These are phyloP conservation scores for Acarapis woodi DNA, from an alignment of 1,140 invertebrate genomes.

Conservation along the genomic window DNA sequence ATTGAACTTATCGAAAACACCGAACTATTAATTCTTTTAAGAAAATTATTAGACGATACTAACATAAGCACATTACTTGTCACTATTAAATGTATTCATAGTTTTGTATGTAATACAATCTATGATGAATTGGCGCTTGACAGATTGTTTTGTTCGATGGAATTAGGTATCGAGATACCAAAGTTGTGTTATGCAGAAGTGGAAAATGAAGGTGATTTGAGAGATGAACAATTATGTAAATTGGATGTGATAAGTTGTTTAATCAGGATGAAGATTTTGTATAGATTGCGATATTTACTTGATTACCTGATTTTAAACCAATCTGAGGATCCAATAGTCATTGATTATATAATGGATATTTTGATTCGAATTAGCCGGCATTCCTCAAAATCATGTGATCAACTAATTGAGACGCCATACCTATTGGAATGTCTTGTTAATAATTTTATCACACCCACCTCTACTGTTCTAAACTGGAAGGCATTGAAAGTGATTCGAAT, in stretches of 20 bases:
- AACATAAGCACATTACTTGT: constrained; percentile 4
- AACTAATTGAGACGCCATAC: constrained; percentile 2
- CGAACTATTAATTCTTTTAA: constrained; percentile 1
- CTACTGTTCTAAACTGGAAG: background rate
- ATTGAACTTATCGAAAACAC: constrained; percentile 5
- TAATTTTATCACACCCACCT: background rate
- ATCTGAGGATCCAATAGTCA: background rate
- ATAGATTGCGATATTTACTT: constrained; percentile 7
- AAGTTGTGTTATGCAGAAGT: background rate
- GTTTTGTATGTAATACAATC: constrained; percentile 10
- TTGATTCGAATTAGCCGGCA: constrained; percentile 10
- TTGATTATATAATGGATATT: constrained; percentile 8
- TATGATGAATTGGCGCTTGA: constrained; percentile 10
- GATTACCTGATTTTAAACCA: background rate
- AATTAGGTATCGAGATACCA: background rate
- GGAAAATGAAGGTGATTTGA: constrained; percentile 5
- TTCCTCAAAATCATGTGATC: constrained; percentile 1
- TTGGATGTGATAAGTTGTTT: constrained; percentile 7
- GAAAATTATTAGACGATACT: constrained; percentile 7
- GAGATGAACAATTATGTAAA: constrained; percentile 6
- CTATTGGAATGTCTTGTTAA: constrained; percentile 4
- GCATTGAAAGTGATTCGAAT: constrained; percentile 8
- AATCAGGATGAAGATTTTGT: constrained; percentile 8
- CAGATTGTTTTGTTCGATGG: constrained; percentile 5
- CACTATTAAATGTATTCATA: constrained; percentile 8